These are phyloP conservation scores for Scylla paramamosain DNA, from an alignment of 1,140 invertebrate species.

Conservation along the genomic window DNA sequence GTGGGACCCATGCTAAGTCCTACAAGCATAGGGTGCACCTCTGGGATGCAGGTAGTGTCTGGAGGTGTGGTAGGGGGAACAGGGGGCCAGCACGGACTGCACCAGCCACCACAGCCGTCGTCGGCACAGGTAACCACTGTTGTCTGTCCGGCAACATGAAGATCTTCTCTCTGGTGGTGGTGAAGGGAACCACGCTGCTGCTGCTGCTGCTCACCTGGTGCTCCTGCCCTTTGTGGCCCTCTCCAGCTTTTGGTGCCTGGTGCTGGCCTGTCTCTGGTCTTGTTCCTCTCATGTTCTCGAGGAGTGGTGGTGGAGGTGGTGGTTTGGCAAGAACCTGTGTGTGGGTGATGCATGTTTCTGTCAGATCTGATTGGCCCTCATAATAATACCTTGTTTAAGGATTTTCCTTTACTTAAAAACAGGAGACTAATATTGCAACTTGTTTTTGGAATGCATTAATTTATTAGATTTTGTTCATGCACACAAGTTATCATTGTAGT, in stretches of 20 bases:
- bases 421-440: constrained; percentile 32
- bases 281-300: constrained; percentile 65
- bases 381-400: constrained; percentile 18
- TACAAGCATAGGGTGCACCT: constrained; percentile 51
- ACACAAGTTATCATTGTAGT: constrained; percentile 6
- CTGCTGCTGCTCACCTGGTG: constrained; percentile 60
- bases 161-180: constrained; percentile 42
- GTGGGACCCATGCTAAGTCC: constrained; percentile 68
- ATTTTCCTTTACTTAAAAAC: not conserved
- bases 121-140: constrained; percentile 67
- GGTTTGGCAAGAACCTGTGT: constrained; percentile 60
- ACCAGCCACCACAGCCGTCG: constrained; percentile 65
- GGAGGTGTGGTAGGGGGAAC: constrained; percentile 57
- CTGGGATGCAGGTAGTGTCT: constrained; percentile 72
- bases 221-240: constrained; percentile 64
- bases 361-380: not conserved
- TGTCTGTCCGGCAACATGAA: constrained; percentile 47
- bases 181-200: constrained; percentile 66
- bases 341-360: constrained; percentile 58
- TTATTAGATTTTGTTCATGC: not conserved
- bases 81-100: constrained; percentile 66
- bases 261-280: constrained; percentile 72
- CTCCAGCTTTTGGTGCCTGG: constrained; percentile 72
- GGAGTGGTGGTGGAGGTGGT: constrained; percentile 69
- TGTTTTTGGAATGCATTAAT: constrained; percentile 38